These are phyloP conservation scores for Brenthis daphne DNA, from an alignment of 2,888 invertebrate genomes.

Conservation along the genomic window DNA sequence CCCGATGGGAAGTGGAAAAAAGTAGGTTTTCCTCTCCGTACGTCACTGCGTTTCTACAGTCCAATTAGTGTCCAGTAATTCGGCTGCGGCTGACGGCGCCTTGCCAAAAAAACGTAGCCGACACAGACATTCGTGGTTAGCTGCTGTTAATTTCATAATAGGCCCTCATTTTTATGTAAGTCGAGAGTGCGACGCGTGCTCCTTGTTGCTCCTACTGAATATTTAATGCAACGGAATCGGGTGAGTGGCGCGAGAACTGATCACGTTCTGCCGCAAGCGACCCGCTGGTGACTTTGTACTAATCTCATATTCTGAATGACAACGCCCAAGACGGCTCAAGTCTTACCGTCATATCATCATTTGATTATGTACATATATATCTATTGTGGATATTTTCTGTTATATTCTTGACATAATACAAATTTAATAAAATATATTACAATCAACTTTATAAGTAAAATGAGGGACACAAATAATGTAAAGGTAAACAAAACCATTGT, in stretches of 20 bases:
- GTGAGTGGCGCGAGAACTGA: slow-evolving; percentile 57
- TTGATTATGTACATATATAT: slow-evolving; percentile 36
- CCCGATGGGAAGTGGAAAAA: slow-evolving; percentile 49
- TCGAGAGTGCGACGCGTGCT: slow-evolving; percentile 58
- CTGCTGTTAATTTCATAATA: slow-evolving; percentile 80
- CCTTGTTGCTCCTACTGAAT: slow-evolving; percentile 60
- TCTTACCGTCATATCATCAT: slow-evolving; percentile 49
- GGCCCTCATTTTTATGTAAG: slow-evolving; percentile 79
- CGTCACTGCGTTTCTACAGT: slow-evolving; percentile 75
- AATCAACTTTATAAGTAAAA: not conserved
- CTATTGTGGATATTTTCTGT: not conserved
- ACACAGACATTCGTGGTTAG: slow-evolving; percentile 57
- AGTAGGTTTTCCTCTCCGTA: slow-evolving; percentile 63
- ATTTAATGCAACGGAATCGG: slow-evolving; percentile 72
- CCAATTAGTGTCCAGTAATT: slow-evolving; percentile 81
- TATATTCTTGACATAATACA: not conserved
- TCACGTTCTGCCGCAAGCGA: slow-evolving; percentile 54
- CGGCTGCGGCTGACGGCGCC: slow-evolving; percentile 72
- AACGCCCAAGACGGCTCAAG: slow-evolving; percentile 58
- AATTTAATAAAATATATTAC: too few relatives aligned
- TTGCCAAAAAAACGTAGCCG: slow-evolving; percentile 68
- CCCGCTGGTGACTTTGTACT: slow-evolving; percentile 55
- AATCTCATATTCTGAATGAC: slow-evolving; percentile 70
- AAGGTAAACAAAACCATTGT: not conserved
- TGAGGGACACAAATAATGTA: not conserved